A percentile compares a stretch with the other conserved stretches of the same genome.
phyloP scores from a whole-genome alignment of 1,140 invertebrate genomes.

The Solen grandis region DNA sequence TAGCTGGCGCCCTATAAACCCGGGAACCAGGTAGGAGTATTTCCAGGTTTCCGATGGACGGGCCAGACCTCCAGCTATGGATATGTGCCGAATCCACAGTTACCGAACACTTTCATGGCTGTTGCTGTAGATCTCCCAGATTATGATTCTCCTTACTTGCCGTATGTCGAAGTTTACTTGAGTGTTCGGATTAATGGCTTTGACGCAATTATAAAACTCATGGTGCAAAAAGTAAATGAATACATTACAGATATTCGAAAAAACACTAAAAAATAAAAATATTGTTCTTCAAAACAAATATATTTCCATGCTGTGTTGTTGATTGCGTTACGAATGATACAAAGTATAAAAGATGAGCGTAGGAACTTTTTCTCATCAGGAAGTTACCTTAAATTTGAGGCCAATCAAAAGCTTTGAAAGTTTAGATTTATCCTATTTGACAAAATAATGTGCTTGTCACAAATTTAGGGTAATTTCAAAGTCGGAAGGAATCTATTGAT shows the following conservation, averaged over 20 bases:
- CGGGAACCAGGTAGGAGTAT: slow-evolving; percentile 56
- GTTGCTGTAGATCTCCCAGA: slow-evolving; percentile 74
- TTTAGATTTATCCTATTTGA: too few relatives aligned
- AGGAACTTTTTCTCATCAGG: too few relatives aligned
- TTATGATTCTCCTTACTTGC: slow-evolving; percentile 65
- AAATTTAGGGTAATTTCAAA: background rate
- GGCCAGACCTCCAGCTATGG: slow-evolving; percentile 72
- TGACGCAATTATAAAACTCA: background rate
- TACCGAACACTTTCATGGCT: slow-evolving; percentile 74
- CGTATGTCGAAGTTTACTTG: slow-evolving; percentile 42
- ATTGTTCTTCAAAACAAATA: background rate
- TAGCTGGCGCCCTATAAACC: slow-evolving; percentile 26
- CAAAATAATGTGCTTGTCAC: background rate
- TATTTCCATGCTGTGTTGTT: background rate
- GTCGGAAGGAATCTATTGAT: background rate
- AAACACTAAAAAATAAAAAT: background rate
- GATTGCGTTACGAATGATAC: too few relatives aligned
- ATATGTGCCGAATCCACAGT: slow-evolving; percentile 67
- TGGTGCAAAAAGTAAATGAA: background rate
- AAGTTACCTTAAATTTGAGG: too few relatives aligned
- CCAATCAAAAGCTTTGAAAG: too few relatives aligned
- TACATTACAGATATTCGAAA: background rate
- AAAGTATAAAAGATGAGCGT: too few relatives aligned
- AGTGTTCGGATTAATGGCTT: background rate
- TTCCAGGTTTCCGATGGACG: slow-evolving; percentile 71